phyloP scores from a whole-genome alignment of 2,113 vertebrate genomes.

The Marmota flaviventris region DNA sequence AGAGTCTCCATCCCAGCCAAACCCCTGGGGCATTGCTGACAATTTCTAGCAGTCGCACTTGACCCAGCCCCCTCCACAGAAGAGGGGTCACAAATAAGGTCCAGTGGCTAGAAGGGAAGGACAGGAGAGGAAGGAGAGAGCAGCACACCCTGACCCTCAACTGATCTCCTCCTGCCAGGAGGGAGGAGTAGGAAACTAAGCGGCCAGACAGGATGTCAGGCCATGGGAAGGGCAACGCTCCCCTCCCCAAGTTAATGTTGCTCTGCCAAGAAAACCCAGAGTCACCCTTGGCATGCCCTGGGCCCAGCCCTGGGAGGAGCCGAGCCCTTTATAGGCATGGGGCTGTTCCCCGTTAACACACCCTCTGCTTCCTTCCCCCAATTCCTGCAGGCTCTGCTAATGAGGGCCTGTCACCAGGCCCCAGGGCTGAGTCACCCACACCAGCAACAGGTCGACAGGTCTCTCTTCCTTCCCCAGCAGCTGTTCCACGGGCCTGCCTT shows the following conservation, averaged over 20 bases:
- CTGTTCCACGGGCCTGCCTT: conserved; percentile 45
- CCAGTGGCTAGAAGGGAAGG: neutral
- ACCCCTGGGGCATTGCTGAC: neutral
- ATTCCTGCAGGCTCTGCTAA: conserved; percentile 58
- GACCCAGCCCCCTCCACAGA: neutral
- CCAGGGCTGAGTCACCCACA: conserved; percentile 82
- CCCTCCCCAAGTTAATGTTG: neutral
- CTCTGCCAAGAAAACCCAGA: neutral
- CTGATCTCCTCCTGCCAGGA: neutral
- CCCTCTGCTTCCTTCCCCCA: conserved; percentile 55
- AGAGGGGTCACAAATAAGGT: neutral
- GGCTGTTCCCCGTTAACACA: conserved; percentile 51
- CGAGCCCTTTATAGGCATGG: neutral
- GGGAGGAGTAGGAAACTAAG: neutral
- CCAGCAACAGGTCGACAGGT: conserved; percentile 74
- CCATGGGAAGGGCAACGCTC: neutral
- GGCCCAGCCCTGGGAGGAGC: neutral
- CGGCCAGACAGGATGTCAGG: neutral
- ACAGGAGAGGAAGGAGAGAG: neutral
- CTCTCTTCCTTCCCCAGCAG: conserved; percentile 72
- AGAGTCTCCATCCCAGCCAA: neutral
- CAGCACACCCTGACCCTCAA: neutral
- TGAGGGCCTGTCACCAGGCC: conserved; percentile 59
- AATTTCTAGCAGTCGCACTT: neutral
- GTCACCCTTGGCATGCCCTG: conserved; percentile 1